These are phyloP conservation scores for Drosophila anomelani DNA, from an alignment of 2,888 invertebrate genomes.

Conservation along the genomic window DNA sequence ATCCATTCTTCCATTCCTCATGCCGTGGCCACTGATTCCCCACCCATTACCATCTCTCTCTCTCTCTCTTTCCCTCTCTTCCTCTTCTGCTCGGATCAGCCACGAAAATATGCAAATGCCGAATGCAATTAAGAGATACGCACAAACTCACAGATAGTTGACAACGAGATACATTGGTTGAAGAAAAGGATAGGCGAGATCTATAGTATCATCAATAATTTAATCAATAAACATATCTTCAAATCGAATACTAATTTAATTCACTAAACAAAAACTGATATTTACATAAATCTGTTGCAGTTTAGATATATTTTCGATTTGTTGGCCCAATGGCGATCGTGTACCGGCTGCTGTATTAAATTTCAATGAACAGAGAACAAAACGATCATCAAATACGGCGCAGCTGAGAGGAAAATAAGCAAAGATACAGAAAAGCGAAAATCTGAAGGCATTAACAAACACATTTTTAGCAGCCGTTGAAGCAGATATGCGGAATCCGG, in stretches of 20 bases:
- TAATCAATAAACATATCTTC: not conserved
- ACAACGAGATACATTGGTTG: not conserved
- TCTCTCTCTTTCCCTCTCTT: not conserved
- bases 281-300: not conserved
- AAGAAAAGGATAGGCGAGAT: too few species aligned
- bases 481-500: constrained; percentile 2
- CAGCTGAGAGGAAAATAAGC: constrained; percentile 12
- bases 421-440: constrained; percentile 53
- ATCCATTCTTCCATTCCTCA: not conserved
- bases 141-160: constrained; percentile 23
- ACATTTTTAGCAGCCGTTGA: constrained; percentile 52
- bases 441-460: constrained; percentile 54
- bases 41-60: constrained; percentile 6
- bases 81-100: constrained; percentile 8
- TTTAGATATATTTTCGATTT: not conserved
- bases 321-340: constrained; percentile 29
- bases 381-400: constrained; percentile 47
- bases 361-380: constrained; percentile 64
- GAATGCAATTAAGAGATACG: constrained; percentile 26
- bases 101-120: constrained; percentile 38
- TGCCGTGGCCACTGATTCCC: not conserved
- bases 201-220: too few species aligned
- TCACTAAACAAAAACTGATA: too few species aligned
- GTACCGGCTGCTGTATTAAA: constrained; percentile 56
- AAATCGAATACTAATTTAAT: not conserved